Percentiles rank a stretch among this genome's conserved stretches.
phyloP scores from a whole-genome alignment of 2,888 invertebrate species.

The Drosophila percnosoma region DNA sequence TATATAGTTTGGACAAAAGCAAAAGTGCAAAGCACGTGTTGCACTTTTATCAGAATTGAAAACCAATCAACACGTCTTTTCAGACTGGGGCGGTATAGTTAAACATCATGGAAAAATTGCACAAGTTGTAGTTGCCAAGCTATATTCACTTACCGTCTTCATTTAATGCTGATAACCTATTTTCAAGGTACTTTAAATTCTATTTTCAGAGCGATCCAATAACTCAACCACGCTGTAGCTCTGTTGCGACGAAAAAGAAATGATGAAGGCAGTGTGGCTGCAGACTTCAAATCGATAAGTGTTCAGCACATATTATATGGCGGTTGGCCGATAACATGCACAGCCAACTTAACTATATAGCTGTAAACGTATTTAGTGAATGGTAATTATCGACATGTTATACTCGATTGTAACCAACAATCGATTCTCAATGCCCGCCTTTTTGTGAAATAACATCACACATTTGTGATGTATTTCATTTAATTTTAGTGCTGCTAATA shows the following conservation, averaged over 20 bases:
- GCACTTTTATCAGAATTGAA: constrained; percentile 33
- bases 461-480: neutral
- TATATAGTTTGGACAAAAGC: neutral
- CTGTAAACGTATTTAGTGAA: constrained; percentile 14
- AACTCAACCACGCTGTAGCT: constrained; percentile 4
- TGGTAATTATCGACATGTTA: neutral
- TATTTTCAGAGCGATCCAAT: neutral
- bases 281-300: neutral
- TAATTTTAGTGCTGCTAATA: neutral
- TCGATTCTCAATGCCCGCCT: constrained; percentile 31
- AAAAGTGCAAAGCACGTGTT: constrained; percentile 4
- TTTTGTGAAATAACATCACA: constrained; percentile 18
- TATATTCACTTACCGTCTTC: constrained; percentile 16
- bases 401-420: neutral
- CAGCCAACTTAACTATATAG: neutral
- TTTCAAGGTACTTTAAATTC: neutral
- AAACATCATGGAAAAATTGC: constrained; percentile 40
- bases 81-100: constrained; percentile 63
- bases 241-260: constrained; percentile 35
- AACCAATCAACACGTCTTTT: constrained; percentile 64
- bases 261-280: neutral
- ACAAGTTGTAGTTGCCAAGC: neutral
- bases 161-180: neutral
- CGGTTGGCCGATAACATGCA: neutral
- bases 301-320: neutral